These are phyloP conservation scores for Laticauda colubrina DNA, from an alignment of 2,113 vertebrate genomes.

Conservation along the genomic window DNA sequence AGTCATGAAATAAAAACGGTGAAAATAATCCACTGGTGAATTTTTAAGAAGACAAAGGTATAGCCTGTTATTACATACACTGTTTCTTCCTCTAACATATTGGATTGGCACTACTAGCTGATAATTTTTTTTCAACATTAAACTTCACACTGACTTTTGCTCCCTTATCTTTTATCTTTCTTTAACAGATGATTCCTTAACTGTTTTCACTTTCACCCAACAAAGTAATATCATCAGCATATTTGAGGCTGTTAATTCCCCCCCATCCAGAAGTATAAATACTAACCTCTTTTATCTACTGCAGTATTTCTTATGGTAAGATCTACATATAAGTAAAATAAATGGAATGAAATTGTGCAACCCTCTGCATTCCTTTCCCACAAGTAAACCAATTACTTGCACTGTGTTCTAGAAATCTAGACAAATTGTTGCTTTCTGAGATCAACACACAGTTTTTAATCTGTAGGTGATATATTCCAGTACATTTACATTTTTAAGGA, in stretches of 20 bases:
- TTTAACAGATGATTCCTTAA: not conserved
- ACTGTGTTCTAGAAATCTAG: not conserved
- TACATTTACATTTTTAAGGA: not conserved
- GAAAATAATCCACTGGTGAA: not conserved
- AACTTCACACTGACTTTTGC: not conserved
- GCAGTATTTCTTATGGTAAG: not conserved
- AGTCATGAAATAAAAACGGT: not conserved
- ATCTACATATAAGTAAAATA: not conserved
- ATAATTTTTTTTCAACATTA: not conserved
- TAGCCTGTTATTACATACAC: not conserved
- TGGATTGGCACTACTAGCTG: not conserved
- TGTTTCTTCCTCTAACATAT: not conserved
- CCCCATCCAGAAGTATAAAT: not conserved
- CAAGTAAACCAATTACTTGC: not conserved
- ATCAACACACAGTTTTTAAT: not conserved
- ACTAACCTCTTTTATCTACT: not conserved
- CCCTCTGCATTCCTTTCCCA: not conserved
- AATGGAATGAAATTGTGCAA: not conserved
- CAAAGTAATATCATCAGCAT: not conserved
- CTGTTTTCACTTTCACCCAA: not conserved
- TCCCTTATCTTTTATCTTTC: not conserved
- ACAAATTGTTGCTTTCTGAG: not conserved
- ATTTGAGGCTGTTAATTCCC: not conserved
- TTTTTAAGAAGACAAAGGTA: not conserved
- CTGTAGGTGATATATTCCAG: not conserved